These are phyloP conservation scores for Notiomystis cincta DNA, from an alignment of 2,113 vertebrate species.

Conservation along the genomic window DNA sequence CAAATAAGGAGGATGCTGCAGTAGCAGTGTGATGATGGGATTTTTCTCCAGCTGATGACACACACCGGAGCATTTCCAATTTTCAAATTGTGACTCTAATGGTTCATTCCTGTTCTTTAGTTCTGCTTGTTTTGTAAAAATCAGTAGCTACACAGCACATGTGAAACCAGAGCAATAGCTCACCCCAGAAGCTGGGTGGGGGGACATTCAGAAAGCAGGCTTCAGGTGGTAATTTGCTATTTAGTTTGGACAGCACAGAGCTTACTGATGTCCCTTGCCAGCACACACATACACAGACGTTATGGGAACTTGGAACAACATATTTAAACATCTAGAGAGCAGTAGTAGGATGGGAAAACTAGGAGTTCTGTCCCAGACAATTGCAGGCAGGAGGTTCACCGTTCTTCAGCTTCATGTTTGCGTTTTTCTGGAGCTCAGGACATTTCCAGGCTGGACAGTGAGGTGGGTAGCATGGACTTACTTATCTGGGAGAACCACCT, in stretches of 20 bases:
- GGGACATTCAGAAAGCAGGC: neutral
- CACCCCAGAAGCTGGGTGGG: neutral
- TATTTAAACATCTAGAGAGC: neutral
- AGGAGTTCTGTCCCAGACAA: neutral
- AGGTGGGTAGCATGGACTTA: neutral
- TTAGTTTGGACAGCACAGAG: neutral
- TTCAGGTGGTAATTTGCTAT: neutral
- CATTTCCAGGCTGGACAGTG: neutral
- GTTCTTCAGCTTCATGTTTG: neutral
- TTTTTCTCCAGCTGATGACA: neutral
- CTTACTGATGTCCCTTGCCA: neutral
- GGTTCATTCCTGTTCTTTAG: neutral
- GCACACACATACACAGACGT: fast-evolving
- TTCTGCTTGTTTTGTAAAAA: neutral
- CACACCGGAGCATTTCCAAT: neutral
- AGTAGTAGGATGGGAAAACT: neutral
- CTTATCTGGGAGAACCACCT: neutral
- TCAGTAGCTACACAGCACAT: fast-evolving
- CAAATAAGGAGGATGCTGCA: conserved; percentile 15
- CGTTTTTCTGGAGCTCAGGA: neutral
- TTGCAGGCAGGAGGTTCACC: neutral
- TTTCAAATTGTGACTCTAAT: neutral
- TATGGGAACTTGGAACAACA: neutral
- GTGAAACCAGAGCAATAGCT: neutral
- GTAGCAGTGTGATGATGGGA: neutral